Conservation (phyloP, 2,113 vertebrate genomes). For the Probosciger aterrimus region DNA sequence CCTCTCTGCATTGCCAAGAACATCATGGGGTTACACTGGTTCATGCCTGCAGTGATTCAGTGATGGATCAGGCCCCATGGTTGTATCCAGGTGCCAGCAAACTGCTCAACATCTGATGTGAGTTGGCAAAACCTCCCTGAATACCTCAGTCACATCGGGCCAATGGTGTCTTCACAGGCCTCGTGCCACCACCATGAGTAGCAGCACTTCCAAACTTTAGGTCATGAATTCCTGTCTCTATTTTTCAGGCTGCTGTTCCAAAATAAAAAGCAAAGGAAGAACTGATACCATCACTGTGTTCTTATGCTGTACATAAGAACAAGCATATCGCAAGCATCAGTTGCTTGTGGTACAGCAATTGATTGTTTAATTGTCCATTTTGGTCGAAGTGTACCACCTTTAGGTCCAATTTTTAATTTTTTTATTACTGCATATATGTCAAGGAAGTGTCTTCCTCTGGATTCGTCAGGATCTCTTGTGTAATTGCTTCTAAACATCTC, state of each 20-base stretch:
- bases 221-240: neutral
- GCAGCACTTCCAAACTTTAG: neutral
- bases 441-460: neutral
- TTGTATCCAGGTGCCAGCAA: neutral
- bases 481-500: neutral
- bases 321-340: neutral
- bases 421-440: neutral
- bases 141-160: rapidly evolving
- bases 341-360: neutral
- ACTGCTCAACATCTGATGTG: neutral
- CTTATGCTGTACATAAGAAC: neutral
- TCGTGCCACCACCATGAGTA: neutral
- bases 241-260: neutral
- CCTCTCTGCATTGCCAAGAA: neutral
- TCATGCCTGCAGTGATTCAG: neutral
- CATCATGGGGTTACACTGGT: rapidly evolving
- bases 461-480: neutral
- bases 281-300: neutral
- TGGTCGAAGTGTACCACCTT: neutral
- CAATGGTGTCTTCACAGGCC: neutral
- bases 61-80: neutral
- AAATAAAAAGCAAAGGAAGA: neutral
- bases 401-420: neutral
- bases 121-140: neutral
- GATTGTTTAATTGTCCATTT: neutral